Conservation (phyloP, 1,140 invertebrate species). For the Mycetomoellerius zeteki region DNA sequence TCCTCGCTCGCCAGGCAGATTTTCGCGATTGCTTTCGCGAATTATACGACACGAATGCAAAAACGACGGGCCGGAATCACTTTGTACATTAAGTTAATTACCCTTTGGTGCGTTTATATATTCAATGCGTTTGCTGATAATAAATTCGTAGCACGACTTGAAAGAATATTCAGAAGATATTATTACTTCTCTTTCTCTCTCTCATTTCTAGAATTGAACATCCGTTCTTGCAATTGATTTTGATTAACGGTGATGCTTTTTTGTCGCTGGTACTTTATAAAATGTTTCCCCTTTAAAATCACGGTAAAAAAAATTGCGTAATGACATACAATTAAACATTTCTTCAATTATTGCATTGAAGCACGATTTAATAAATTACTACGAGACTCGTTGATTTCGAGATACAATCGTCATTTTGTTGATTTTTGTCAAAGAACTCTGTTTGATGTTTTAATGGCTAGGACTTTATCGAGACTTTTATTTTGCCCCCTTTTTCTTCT, state of each 20-base stretch:
- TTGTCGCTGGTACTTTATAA: background rate
- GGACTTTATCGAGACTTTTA: background rate
- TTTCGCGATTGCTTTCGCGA: constrained; percentile 62
- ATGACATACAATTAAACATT: constrained; percentile 3
- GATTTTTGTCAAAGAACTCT: background rate
- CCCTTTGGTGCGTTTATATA: constrained; percentile 22
- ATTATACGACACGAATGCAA: constrained; percentile 58
- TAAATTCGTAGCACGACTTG: constrained; percentile 31
- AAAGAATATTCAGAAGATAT: constrained; percentile 48
- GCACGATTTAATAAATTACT: background rate
- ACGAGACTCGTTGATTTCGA: background rate
- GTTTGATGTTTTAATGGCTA: background rate
- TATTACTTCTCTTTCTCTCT: constrained; percentile 7
- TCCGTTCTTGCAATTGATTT: constrained; percentile 19
- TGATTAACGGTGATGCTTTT: constrained; percentile 15
- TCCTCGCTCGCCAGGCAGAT: constrained; percentile 55
- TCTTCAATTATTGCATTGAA: constrained; percentile 5
- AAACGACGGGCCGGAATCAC: constrained; percentile 60
- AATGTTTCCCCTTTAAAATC: background rate
- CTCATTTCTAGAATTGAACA: background rate
- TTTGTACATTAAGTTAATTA: constrained; percentile 62
- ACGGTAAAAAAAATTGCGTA: background rate
- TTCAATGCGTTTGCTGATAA: constrained; percentile 49
- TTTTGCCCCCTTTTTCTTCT: background rate
- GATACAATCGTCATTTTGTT: background rate